Conservation (phyloP, 2,797 vertebrate genomes). For the Cryptoblepharus egeriae region DNA sequence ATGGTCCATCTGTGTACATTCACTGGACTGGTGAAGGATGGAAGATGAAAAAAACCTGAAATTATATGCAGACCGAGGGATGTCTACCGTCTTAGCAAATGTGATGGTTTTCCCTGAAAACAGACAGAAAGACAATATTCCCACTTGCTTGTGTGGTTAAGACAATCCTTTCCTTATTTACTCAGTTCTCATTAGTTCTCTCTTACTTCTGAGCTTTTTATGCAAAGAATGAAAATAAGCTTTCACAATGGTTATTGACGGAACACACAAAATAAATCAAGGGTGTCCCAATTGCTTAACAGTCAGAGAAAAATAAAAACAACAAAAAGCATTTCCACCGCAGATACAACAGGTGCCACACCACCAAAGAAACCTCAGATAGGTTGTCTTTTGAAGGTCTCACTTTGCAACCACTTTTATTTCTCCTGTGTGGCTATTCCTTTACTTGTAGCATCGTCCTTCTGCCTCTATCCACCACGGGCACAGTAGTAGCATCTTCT, state of each 20-base stretch:
- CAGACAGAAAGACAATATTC: constrained; percentile 1
- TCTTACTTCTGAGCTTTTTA: neutral
- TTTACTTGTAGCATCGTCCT: neutral
- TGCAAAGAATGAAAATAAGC: neutral
- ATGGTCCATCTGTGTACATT: constrained; percentile 89
- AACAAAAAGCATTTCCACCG: neutral
- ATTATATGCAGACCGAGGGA: constrained; percentile 88
- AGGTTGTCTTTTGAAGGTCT: no score
- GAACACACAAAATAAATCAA: neutral
- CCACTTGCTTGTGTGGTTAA: neutral
- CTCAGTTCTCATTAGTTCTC: neutral
- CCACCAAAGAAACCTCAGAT: no score
- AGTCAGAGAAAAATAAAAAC: neutral
- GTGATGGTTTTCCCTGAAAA: constrained; percentile 89
- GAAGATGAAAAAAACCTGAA: constrained; percentile 94
- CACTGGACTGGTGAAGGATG: constrained; percentile 86
- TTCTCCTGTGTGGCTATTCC: neutral
- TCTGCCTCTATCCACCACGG: neutral
- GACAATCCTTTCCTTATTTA: neutral
- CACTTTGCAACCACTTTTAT: neutral
- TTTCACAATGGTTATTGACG: neutral
- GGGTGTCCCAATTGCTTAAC: neutral
- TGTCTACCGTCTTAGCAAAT: constrained; percentile 88
- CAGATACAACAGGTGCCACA: no score
- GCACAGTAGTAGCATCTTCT: neutral